A percentile compares a stretch with the other conserved stretches of the same genome.
Evolutionary conservation across 2,797 vertebrate species (phyloP).

Genomic region (Pipistrellus kuhlii): DNA sequence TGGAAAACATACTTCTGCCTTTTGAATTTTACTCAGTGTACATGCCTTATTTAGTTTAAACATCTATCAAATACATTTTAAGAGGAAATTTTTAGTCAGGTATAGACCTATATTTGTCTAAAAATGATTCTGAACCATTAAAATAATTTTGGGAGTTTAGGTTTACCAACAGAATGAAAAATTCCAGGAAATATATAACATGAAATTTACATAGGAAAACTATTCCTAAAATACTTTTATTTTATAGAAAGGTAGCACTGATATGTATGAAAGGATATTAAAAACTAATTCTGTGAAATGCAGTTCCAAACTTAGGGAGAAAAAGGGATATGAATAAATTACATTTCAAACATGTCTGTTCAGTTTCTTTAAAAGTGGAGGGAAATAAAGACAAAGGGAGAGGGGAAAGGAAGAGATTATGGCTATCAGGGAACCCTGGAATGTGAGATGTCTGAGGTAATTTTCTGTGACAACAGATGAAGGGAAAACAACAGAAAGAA

Average conservation of each 20-base stretch:
- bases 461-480: slow-evolving; percentile 33
- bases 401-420: neutral
- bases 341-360: neutral
- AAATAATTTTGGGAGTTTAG: neutral
- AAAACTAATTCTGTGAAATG: slow-evolving; percentile 25
- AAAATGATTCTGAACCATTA: slow-evolving; percentile 38
- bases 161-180: neutral
- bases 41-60: slow-evolving; percentile 11
- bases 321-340: neutral
- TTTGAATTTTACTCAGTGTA: slow-evolving; percentile 44
- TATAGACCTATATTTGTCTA: neutral
- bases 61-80: neutral
- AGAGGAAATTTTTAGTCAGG: neutral
- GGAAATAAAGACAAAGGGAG: neutral
- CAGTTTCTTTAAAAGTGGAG: slow-evolving; percentile 2
- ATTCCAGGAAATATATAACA: neutral
- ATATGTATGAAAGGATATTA: neutral
- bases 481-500: neutral
- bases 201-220: neutral
- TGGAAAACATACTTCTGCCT: neutral
- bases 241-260: neutral
- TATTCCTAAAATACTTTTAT: neutral
- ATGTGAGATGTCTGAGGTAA: neutral
- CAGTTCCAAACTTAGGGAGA: neutral
- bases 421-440: neutral